Base-by-base conservation (phyloP, 2,888 invertebrate genomes). In the Caenorhabditis afra region DNA sequence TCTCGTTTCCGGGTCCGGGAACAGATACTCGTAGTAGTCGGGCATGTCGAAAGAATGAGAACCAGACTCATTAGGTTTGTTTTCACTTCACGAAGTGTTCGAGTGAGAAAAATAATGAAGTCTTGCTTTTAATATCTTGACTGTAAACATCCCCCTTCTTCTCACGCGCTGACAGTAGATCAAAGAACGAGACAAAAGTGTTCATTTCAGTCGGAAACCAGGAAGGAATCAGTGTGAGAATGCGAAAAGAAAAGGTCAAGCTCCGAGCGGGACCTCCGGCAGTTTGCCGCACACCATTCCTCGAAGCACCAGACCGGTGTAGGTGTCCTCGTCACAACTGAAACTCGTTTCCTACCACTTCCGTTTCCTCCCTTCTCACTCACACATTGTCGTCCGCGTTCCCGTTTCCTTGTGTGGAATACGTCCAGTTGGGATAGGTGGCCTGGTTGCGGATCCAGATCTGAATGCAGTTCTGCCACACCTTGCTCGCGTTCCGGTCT, bases 401-500 rank as follows among this genome's bases (percentile, higher is more conserved):
- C 11, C 68, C 68, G 22, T 70, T 70, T 14, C 23, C 29, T 23
- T 41, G 22, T 1, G 20, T 4, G 1, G 18, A n/a, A 52, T 68
- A 68, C 7, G 39, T 10, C 1, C 14, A 39, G 5, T 58, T 2
- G 0, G 67, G 58, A 50, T 37, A 49, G 3, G 18, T 20, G 1
- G 20, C 41, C 35, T 58, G 37, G n/a, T 57, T 50, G 3, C 68
- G 37, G 23, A 70, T 59, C 68, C 68, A 70, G 3, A 70, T 41
- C 16, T 61, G 59, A 20, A 70, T 53, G 22, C 68, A 70, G 35
- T 70, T 70, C n/a, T 49, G 39, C 68, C 68, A 70, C 5, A 12
- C 12, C 10, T 52, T 52, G 39, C 3, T 10, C 3, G 12, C 14
- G 20, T 53, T 35, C 18, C 53, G 29, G 29, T 70, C 68, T 1